A percentile compares a stretch with the other conserved stretches of the same genome.
These are phyloP conservation scores for Troilus luridus DNA, from an alignment of 2,888 invertebrate species.

Conservation along the genomic window DNA sequence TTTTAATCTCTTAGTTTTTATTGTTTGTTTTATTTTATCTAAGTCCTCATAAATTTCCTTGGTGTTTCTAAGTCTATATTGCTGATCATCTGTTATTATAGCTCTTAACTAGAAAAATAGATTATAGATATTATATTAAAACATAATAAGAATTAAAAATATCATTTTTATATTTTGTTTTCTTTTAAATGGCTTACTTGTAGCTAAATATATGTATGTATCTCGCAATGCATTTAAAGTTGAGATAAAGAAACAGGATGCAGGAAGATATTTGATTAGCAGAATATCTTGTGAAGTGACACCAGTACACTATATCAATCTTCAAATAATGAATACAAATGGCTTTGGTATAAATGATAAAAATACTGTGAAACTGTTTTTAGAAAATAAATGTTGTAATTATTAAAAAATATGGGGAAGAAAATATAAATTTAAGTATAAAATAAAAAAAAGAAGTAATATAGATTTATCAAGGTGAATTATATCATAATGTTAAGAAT, in stretches of 20 bases:
- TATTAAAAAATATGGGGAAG: too few relatives aligned
- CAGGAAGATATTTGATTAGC: conserved; percentile 8
- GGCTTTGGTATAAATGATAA: not conserved
- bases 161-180: not conserved
- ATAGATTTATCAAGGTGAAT: not conserved
- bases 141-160: not conserved
- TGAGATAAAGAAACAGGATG: conserved; percentile 3
- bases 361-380: not conserved
- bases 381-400: not conserved
- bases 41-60: too few relatives aligned
- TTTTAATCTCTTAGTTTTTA: too few relatives aligned
- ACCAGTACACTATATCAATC: not conserved
- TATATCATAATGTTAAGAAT: not conserved
- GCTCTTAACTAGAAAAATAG: too few relatives aligned
- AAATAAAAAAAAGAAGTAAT: not conserved
- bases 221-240: not conserved
- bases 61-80: too few relatives aligned
- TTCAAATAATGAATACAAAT: not conserved
- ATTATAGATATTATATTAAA: not conserved
- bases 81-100: too few relatives aligned
- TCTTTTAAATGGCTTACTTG: not conserved
- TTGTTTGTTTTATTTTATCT: too few relatives aligned
- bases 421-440: too few relatives aligned
- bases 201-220: not conserved
- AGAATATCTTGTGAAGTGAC: not conserved